Evolutionary conservation across 2,797 vertebrate species (phyloP), one percentile per base, ranked within the genome.

Genomic region (Ceryle rudis): DNA sequence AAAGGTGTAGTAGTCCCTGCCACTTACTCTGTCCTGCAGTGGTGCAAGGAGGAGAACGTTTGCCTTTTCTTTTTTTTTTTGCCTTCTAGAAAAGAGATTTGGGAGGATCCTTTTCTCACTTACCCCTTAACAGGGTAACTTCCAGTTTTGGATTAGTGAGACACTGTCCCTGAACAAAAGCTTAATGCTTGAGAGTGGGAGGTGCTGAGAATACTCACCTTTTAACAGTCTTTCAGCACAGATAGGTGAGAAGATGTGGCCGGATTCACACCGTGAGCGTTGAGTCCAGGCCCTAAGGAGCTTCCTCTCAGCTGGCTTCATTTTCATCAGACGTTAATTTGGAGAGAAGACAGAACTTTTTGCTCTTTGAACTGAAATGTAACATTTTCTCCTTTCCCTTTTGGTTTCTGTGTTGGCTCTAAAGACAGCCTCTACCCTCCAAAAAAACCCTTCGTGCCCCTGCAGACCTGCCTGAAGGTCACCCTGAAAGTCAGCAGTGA

Each of bases 381-480:
- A 5, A 2, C n/a, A 4, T 65, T 86, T 88, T 90, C 23, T 67
- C 12, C 33, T 73, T 65, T 79, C 31, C 58, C 73, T 5, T 80
- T 44, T 81, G 58, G 6, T 77, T 67, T 75, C 41, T 74, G 2
- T 42, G 0, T 77, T 84, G 81, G 51, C 26, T 41, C 0, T 51
- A 21, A 77, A 58, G 83, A 66, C n/a, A 49, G 14, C 42, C 54
- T 72, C 22, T 61, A 17, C 23, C 54, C 58, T 33, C 3, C 11
- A 79, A 49, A 39, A 60, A 17, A 10, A 41, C 13, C 11, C 77
- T 14, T 55, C 13, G 1, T 39, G 46, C 33, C 21, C 29, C n/a
- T 90, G 60, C 55, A 85, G 55, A 31, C 29, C 61, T 94, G 39
- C 54, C 42, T 88, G 80, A 83, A 95, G 92, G 90, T 93, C 73